Evolutionary conservation across 2,113 vertebrate genomes (phyloP).

Genomic region (Origma solitaria): DNA sequence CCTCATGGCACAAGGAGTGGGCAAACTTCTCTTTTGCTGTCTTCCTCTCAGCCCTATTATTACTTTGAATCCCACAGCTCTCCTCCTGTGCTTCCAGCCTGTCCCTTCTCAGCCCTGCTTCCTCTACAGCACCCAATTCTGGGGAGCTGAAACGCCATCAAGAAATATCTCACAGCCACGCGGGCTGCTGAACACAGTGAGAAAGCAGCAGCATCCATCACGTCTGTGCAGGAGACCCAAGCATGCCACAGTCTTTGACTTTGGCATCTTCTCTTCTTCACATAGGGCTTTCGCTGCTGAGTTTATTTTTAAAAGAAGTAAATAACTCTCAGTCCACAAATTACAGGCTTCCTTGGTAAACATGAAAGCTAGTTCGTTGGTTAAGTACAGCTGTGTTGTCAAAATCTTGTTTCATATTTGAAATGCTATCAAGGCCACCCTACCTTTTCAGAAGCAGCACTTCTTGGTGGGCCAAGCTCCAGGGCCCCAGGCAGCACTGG

Average conservation of each 20-base stretch:
- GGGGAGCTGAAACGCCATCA: background rate
- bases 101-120: background rate
- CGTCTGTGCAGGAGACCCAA: background rate
- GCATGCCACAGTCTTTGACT: background rate
- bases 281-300: background rate
- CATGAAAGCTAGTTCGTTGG: background rate
- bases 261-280: background rate
- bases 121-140: background rate
- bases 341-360: background rate
- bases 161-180: background rate
- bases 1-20: background rate
- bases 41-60: background rate
- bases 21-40: background rate
- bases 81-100: background rate
- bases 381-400: background rate
- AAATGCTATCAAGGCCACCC: background rate
- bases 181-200: background rate
- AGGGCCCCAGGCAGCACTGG: background rate
- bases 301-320: constrained; percentile 44
- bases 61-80: background rate
- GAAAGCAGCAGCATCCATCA: background rate
- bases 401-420: background rate
- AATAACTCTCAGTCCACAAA: constrained; percentile 14
- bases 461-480: background rate
- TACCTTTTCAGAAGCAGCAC: background rate